Evolutionary conservation across 2,113 vertebrate genomes (phyloP), one percentile per base, ranked within the genome.

Genomic region (Eubucco bourcierii): DNA sequence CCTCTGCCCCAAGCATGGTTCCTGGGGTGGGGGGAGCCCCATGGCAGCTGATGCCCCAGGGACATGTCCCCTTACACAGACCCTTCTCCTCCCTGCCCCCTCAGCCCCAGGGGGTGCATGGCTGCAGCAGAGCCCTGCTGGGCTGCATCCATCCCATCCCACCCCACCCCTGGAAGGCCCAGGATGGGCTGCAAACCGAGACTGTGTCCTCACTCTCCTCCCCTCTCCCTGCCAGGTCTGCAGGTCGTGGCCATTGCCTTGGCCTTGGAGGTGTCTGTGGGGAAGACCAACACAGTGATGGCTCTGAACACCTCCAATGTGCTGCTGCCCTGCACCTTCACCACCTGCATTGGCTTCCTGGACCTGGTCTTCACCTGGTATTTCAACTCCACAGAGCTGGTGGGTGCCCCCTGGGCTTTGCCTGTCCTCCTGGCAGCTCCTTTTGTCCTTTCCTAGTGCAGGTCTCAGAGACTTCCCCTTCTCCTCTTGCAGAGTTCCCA

Each of bases 221-320:
- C 34, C 19, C 50, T 41, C 75, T 90, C 67, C 68, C 68, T 8
- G n/a, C 80, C 95, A 97, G 97, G 95, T 47, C 81, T 96, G 79
- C 78, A 97, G 8, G 8, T 96, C 86, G 66, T 97, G 0, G 95
- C 96, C 8, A 13, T 84, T 12, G 52, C 96, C 75, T 92, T 98
- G 11, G 94, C 98, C 27, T 89, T 99, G 90, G 99, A 99, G 94
- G 99, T 99, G 94, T 97, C 92, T 0, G 98, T 98, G 52, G 99
- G 99, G 56, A 99, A 99, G 94, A 94, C 98, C 63, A 97, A 98
- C 44, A 98, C 96, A 31, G 94, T 99, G 77, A 97, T 96, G 31
- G 98, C 98, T 0, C 97, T 99, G 87, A 99, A 99, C 1, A 98
- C 98, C 92, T 98, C 99, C 17, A 95, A 98, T 0, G 97, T 99